A percentile compares a stretch with the other conserved stretches of the same genome.
Evolutionary conservation across 1,140 invertebrate genomes (phyloP).

Genomic region (Magallana ariakensis): DNA sequence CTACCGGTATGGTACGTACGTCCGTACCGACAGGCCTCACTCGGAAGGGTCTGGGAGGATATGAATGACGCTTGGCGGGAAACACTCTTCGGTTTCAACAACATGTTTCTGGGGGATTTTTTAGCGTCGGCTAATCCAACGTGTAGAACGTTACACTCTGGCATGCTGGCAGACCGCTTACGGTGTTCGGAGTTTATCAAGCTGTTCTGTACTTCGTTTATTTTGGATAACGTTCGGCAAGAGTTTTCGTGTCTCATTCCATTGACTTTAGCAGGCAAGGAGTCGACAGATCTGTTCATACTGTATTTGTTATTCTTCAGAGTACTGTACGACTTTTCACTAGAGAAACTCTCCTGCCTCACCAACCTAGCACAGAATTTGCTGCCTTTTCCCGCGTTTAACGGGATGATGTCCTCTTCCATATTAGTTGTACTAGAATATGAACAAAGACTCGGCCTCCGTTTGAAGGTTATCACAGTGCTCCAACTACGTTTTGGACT

Average conservation of each 20-base stretch:
- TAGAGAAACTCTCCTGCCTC: conserved; percentile 14
- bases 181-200: background rate
- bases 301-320: conserved; percentile 26
- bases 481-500: conserved; percentile 4
- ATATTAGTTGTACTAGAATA: conserved; percentile 19
- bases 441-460: conserved; percentile 29
- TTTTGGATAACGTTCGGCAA: background rate
- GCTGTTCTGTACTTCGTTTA: background rate
- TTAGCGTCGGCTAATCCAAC: background rate
- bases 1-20: conserved; percentile 53
- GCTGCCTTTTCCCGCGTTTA: background rate
- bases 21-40: conserved; percentile 20
- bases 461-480: conserved; percentile 5
- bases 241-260: background rate
- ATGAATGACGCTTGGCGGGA: background rate
- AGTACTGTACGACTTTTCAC: conserved; percentile 15
- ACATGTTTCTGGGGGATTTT: background rate
- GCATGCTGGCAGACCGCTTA: background rate
- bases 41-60: background rate
- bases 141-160: background rate
- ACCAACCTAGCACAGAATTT: conserved; percentile 38
- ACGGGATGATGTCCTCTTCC: conserved; percentile 30
- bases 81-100: background rate
- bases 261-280: background rate
- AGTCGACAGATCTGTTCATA: conserved; percentile 24